phyloP scores from a whole-genome alignment of 2,113 vertebrate genomes.

The Nycticorax nycticorax region DNA sequence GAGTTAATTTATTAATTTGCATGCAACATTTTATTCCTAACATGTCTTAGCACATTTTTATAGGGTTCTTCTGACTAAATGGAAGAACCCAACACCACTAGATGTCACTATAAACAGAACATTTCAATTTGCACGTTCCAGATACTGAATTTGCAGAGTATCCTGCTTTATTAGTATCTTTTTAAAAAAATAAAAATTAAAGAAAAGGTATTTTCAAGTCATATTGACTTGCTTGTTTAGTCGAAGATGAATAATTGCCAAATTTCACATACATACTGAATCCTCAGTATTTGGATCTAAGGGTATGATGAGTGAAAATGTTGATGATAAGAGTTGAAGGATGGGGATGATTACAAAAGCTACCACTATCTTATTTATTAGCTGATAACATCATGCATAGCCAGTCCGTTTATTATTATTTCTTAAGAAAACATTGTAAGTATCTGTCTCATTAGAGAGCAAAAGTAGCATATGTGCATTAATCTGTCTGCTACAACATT shows the following conservation, averaged over 20 bases:
- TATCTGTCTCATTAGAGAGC: conserved; percentile 68
- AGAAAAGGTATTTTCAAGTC: neutral
- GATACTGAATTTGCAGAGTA: neutral
- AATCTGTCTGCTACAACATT: conserved; percentile 39
- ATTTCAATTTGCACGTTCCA: neutral
- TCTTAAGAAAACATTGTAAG: conserved; percentile 58
- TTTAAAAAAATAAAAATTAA: neutral
- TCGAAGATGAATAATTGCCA: neutral
- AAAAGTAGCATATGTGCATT: neutral
- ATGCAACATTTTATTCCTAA: neutral
- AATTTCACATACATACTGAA: neutral
- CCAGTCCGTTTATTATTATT: conserved; percentile 52
- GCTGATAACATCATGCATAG: neutral
- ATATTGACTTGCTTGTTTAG: neutral
- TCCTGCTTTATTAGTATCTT: neutral
- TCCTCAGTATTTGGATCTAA: neutral
- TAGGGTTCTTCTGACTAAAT: neutral
- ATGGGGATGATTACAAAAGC: conserved; percentile 42
- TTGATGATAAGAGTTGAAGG: neutral
- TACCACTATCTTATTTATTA: conserved; percentile 58
- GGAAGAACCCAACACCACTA: conserved; percentile 59
- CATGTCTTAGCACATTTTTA: neutral
- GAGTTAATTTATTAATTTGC: neutral
- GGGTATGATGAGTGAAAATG: neutral
- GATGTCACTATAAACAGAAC: conserved; percentile 77